Conservation (phyloP, 2,888 invertebrate species). For the Lathronympha strigana region DNA sequence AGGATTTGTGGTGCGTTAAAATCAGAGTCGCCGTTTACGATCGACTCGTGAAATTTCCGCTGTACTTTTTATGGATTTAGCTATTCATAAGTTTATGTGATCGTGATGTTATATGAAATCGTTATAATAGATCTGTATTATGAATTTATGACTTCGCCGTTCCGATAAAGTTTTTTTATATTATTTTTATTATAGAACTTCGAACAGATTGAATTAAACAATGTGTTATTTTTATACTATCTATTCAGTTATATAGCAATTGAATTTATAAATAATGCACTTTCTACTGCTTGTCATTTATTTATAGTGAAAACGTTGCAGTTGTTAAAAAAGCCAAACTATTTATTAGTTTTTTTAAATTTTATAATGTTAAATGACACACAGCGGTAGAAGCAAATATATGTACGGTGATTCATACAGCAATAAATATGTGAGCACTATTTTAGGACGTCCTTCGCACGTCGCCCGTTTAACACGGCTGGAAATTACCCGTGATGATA, state of each 20-base stretch:
- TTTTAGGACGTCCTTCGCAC: constrained; percentile 80
- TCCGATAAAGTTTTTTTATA: constrained; percentile 6
- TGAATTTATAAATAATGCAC: too few species aligned
- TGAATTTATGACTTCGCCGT: constrained; percentile 3
- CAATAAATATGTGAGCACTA: constrained; percentile 71
- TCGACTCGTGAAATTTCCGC: constrained; percentile 42
- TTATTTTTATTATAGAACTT: constrained; percentile 6
- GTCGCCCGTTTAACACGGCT: constrained; percentile 68
- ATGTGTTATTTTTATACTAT: constrained; percentile 4
- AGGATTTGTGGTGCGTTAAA: constrained; percentile 65
- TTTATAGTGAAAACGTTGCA: too few species aligned
- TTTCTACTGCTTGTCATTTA: too few species aligned
- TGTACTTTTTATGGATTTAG: constrained; percentile 42
- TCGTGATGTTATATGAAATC: constrained; percentile 26
- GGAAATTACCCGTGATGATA: constrained; percentile 68
- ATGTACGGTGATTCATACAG: constrained; percentile 67
- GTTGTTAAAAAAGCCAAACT: too few species aligned
- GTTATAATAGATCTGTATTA: constrained; percentile 17
- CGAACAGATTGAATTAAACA: not conserved
- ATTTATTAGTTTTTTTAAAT: too few species aligned
- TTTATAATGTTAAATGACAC: constrained; percentile 24
- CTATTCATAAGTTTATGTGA: constrained; percentile 40
- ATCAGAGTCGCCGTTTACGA: constrained; percentile 61
- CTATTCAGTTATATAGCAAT: too few species aligned
- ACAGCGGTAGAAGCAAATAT: constrained; percentile 47